Conservation (phyloP, 2,113 vertebrate species). For the Clarias batrachus region DNA sequence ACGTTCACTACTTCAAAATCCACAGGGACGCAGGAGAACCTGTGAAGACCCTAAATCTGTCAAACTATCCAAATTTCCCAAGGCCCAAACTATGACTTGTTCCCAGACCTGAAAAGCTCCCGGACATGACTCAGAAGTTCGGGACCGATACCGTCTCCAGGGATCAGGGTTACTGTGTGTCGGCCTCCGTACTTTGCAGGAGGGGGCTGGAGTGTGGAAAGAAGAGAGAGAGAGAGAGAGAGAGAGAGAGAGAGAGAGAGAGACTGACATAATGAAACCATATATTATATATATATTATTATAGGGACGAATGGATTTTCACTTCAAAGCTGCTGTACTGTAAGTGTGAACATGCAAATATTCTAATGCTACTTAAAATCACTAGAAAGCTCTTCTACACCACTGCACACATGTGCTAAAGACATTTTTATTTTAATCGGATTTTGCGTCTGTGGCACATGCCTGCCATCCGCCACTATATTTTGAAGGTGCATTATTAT, state of each 20-base stretch:
- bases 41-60: constrained; percentile 48
- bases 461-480: background rate
- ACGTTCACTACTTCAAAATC: constrained; percentile 82
- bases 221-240: background rate
- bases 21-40: constrained; percentile 80
- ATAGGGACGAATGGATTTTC: background rate
- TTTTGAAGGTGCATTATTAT: constrained; percentile 10
- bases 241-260: background rate
- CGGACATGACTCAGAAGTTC: constrained; percentile 78
- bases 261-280: background rate
- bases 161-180: constrained; percentile 83
- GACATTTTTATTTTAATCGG: background rate
- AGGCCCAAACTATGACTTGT: background rate
- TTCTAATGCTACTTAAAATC: background rate
- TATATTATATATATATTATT: background rate
- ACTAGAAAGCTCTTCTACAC: background rate
- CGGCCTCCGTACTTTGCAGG: constrained; percentile 82
- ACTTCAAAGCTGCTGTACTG: background rate
- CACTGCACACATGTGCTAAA: background rate
- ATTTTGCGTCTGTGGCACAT: background rate
- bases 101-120: constrained; percentile 78
- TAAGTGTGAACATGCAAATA: background rate
- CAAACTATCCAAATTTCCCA: background rate
- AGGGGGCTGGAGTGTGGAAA: constrained; percentile 64
- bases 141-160: constrained; percentile 83